These are phyloP conservation scores for Theodoxus fluviatilis DNA, from an alignment of 2,888 invertebrate genomes.

Conservation along the genomic window DNA sequence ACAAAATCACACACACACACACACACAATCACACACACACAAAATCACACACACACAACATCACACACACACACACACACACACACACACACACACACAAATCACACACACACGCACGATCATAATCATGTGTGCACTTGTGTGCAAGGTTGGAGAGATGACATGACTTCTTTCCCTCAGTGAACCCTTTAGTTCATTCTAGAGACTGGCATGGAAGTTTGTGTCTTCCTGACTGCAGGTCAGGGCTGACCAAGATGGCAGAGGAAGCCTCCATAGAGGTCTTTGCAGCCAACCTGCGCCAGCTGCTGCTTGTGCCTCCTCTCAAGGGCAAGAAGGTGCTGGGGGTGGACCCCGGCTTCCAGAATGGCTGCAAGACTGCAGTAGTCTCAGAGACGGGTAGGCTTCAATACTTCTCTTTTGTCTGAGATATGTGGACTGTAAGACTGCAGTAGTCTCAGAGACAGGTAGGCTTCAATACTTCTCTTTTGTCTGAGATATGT, in stretches of 20 bases:
- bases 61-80: no score
- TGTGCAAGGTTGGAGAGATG: no score
- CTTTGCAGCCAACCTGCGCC: conserved; percentile 84
- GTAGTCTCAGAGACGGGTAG: conserved; percentile 70
- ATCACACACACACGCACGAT: no score
- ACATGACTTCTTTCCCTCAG: no score
- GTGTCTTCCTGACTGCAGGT: conserved; percentile 63
- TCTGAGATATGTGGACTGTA: not conserved
- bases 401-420: not conserved
- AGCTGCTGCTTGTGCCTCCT: conserved; percentile 81
- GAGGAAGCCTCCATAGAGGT: conserved; percentile 84
- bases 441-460: not conserved
- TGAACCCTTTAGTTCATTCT: not conserved
- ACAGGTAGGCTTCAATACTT: not conserved
- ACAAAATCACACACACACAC: no score
- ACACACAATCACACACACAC: no score
- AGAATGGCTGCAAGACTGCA: conserved; percentile 88
- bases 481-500: no score
- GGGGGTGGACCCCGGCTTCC: conserved; percentile 90
- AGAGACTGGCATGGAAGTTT: not conserved
- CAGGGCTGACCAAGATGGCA: conserved; percentile 78
- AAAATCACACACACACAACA: no score
- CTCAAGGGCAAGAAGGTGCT: conserved; percentile 78
- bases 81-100: no score
- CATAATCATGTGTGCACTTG: no score